Evolutionary conservation across 2,888 invertebrate genomes (phyloP).

Genomic region (Melipona bicolor): DNA sequence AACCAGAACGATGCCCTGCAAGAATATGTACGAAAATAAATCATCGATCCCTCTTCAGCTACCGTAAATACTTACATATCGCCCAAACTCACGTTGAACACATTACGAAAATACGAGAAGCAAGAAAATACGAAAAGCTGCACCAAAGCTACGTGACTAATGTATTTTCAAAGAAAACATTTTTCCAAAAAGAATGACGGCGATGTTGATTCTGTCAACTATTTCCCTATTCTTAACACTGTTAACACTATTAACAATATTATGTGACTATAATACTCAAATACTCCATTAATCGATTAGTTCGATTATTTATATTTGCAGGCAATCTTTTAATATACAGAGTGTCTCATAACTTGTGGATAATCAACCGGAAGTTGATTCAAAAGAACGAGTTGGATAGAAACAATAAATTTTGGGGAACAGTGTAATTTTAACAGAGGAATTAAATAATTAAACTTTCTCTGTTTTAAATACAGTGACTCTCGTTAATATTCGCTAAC

Average conservation of each 20-base stretch:
- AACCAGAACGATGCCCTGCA: background rate
- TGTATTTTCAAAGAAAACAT: constrained; percentile 23
- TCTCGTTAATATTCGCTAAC: no score
- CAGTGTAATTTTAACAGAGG: no score
- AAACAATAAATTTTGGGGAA: no score
- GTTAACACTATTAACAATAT: background rate
- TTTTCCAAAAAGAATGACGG: background rate
- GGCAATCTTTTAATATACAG: background rate
- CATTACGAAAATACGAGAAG: background rate
- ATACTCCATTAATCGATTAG: background rate
- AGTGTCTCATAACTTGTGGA: no score
- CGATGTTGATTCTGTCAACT: background rate
- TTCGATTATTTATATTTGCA: background rate
- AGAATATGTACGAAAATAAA: background rate
- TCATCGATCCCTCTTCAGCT: background rate
- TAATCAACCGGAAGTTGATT: no score
- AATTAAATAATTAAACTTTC: no score
- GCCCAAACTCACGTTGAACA: background rate
- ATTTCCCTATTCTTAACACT: background rate
- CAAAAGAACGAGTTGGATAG: no score
- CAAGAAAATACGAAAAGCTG: background rate
- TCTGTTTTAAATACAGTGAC: no score
- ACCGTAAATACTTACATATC: background rate
- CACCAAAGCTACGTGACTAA: background rate
- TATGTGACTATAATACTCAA: background rate